These are phyloP conservation scores for Prinia subflava DNA, from an alignment of 2,113 vertebrate species.

Conservation along the genomic window DNA sequence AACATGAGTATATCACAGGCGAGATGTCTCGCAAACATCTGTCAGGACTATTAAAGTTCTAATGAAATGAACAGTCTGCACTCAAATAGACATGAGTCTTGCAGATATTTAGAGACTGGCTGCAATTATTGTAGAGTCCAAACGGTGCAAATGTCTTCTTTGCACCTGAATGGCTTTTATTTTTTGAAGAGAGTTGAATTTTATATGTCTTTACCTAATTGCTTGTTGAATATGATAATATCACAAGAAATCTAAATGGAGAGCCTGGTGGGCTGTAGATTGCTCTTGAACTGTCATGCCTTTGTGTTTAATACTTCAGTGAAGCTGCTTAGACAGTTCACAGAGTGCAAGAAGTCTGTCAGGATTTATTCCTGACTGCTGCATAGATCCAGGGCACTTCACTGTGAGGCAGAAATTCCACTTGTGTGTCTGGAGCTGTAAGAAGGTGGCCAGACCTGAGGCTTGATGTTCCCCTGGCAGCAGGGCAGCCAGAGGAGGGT, in stretches of 20 bases:
- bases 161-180: background rate
- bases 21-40: background rate
- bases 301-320: background rate
- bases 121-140: background rate
- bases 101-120: background rate
- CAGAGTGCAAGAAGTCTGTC: background rate
- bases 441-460: background rate
- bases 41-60: background rate
- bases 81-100: background rate
- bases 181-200: background rate
- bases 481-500: background rate
- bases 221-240: background rate
- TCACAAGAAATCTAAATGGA: background rate
- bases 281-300: background rate
- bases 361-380: background rate
- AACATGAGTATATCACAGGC: background rate
- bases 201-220: background rate
- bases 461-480: background rate
- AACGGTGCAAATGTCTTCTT: background rate
- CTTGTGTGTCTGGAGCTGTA: rapidly evolving
- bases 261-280: background rate
- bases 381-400: background rate
- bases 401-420: background rate
- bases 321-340: background rate
- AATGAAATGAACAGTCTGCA: background rate